Conservation (phyloP, 2,888 invertebrate genomes). For the Agrilus biguttatus region DNA sequence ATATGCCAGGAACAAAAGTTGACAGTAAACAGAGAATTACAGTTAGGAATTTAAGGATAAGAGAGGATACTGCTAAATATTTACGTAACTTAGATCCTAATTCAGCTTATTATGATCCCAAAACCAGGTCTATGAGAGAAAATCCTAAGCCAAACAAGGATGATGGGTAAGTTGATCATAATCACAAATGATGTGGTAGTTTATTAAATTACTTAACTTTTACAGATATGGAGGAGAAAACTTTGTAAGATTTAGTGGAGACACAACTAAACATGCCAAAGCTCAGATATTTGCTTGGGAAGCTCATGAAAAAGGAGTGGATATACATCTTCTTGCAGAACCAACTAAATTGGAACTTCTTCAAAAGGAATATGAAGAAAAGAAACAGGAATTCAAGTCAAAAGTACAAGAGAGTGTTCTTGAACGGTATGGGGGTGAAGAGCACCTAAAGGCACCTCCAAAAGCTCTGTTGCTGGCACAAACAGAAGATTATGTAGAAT, state of each 20-base stretch:
- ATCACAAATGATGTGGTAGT: background rate
- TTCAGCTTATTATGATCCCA: slow-evolving; percentile 98
- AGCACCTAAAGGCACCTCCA: slow-evolving; percentile 79
- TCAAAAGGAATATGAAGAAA: slow-evolving; percentile 77
- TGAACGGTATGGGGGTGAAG: slow-evolving; percentile 89
- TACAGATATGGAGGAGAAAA: slow-evolving; percentile 84
- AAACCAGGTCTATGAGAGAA: slow-evolving; percentile 96
- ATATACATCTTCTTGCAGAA: slow-evolving; percentile 91
- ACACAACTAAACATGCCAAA: slow-evolving; percentile 77
- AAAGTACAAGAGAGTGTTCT: slow-evolving; percentile 73
- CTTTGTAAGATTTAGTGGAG: slow-evolving; percentile 87
- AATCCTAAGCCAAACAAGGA: slow-evolving; percentile 27
- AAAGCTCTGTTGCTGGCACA: slow-evolving; percentile 83
- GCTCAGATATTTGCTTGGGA: slow-evolving; percentile 98
- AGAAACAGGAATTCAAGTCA: slow-evolving; percentile 80
- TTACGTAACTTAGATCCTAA: slow-evolving; percentile 90
- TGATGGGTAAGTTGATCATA: slow-evolving; percentile 17
- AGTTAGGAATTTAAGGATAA: slow-evolving; percentile 90
- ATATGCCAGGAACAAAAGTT: slow-evolving; percentile 99
- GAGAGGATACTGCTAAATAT: slow-evolving; percentile 99
- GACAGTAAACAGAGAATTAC: slow-evolving; percentile 99
- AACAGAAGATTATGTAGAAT: slow-evolving; percentile 91
- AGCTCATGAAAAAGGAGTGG: slow-evolving; percentile 82
- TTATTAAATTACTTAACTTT: background rate
- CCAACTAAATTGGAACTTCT: slow-evolving; percentile 92